These are phyloP conservation scores for Gymnorhina tibicen DNA, from an alignment of 2,113 vertebrate genomes.

Conservation along the genomic window DNA sequence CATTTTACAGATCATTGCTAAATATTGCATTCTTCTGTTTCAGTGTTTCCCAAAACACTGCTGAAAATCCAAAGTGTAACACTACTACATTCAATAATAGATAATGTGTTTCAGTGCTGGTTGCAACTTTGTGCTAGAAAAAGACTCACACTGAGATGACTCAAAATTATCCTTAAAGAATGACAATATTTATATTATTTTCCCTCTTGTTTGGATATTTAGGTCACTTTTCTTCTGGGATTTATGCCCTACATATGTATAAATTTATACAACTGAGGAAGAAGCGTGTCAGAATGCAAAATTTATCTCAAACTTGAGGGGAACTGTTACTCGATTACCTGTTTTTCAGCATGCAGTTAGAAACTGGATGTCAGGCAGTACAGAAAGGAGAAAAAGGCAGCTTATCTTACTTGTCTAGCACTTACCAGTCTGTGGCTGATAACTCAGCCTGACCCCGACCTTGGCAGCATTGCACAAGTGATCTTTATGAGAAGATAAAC, in stretches of 20 bases:
- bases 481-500: slow-evolving; percentile 18
- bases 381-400: background rate
- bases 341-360: slow-evolving; percentile 38
- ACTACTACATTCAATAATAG: background rate
- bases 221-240: background rate
- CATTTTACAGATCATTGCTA: background rate
- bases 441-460: slow-evolving; percentile 49
- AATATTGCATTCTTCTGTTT: slow-evolving; percentile 20
- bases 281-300: slow-evolving; percentile 10
- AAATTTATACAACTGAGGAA: slow-evolving; percentile 21
- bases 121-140: background rate
- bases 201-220: slow-evolving; percentile 1
- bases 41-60: slow-evolving; percentile 22
- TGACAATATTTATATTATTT: background rate
- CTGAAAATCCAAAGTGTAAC: slow-evolving; percentile 9
- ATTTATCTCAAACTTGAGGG: slow-evolving; percentile 3
- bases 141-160: background rate
- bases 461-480: slow-evolving; percentile 19
- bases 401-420: slow-evolving; percentile 28
- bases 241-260: background rate
- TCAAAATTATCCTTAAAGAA: background rate
- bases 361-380: background rate
- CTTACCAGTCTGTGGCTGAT: background rate
- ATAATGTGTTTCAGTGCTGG: background rate
- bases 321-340: slow-evolving; percentile 18